Evolutionary conservation across 2,113 vertebrate species (phyloP).

Genomic region (Hippocampus guttulatus): DNA sequence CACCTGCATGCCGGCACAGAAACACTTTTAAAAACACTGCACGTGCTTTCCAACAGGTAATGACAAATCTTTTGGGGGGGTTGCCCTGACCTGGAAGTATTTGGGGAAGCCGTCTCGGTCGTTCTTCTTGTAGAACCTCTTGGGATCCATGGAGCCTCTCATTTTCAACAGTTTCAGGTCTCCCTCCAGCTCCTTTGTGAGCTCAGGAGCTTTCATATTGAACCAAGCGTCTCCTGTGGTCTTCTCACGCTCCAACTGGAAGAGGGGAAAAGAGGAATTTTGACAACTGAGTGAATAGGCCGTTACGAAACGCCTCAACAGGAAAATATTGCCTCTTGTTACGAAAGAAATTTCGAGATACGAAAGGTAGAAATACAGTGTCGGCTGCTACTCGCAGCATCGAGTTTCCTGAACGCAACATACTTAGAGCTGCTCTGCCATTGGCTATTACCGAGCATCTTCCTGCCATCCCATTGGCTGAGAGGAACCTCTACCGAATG

Average conservation of each 20-base stretch:
- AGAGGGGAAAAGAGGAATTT: not conserved
- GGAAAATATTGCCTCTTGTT: too few relatives aligned
- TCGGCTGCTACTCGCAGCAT: too few relatives aligned
- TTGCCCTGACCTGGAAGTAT: conserved; percentile 86
- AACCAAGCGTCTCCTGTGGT: conserved; percentile 90
- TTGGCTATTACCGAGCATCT: too few relatives aligned
- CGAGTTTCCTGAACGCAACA: too few relatives aligned
- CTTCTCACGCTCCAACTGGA: conserved; percentile 81
- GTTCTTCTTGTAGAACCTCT: conserved; percentile 97
- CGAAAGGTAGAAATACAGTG: too few relatives aligned
- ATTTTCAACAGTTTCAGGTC: conserved; percentile 89
- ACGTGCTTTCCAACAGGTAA: not conserved
- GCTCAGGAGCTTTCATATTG: conserved; percentile 94
- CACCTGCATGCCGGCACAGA: conserved; percentile 67
- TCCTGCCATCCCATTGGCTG: too few relatives aligned
- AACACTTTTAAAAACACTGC: not conserved
- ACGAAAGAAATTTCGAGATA: too few relatives aligned
- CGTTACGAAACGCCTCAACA: too few relatives aligned
- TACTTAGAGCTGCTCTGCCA: too few relatives aligned
- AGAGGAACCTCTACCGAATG: too few relatives aligned
- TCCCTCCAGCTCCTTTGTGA: conserved; percentile 85
- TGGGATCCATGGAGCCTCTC: conserved; percentile 87
- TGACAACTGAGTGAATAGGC: too few relatives aligned
- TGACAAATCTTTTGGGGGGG: not conserved
- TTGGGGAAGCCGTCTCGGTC: conserved; percentile 92